phyloP scores from a whole-genome alignment of 2,113 vertebrate genomes.

The Cynopterus brachyotis region DNA sequence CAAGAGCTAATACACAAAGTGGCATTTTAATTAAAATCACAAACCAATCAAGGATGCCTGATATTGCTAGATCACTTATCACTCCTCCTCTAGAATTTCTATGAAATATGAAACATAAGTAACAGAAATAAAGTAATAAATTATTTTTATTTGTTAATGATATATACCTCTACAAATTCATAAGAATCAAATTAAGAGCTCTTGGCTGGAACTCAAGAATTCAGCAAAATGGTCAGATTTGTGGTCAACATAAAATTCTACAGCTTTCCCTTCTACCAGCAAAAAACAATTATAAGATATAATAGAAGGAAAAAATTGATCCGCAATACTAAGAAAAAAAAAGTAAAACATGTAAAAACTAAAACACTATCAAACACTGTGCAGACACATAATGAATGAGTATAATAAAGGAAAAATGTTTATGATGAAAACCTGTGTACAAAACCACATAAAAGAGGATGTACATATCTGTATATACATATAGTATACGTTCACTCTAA shows the following conservation, averaged over 20 bases:
- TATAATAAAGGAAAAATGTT: not conserved
- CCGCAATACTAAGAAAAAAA: not conserved
- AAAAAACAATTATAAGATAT: not conserved
- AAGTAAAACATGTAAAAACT: not conserved
- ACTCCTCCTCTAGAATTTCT: not conserved
- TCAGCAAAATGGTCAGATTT: not conserved
- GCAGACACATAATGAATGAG: not conserved
- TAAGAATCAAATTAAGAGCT: constrained; percentile 30
- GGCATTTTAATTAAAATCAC: not conserved
- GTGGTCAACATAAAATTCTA: not conserved
- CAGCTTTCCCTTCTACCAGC: not conserved
- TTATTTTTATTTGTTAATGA: not conserved
- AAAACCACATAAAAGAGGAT: not conserved
- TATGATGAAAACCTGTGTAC: not conserved
- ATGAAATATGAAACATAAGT: not conserved
- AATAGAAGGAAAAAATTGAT: not conserved
- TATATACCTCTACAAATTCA: not conserved
- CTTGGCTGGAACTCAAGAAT: not conserved
- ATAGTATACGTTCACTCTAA: not conserved
- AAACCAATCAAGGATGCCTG: not conserved
- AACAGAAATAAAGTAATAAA: not conserved
- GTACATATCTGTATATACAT: not conserved
- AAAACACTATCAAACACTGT: not conserved
- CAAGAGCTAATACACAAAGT: not conserved
- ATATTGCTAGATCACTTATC: not conserved